Evolutionary conservation across 2,113 vertebrate species (phyloP).

Genomic region (Cettia cetti): DNA sequence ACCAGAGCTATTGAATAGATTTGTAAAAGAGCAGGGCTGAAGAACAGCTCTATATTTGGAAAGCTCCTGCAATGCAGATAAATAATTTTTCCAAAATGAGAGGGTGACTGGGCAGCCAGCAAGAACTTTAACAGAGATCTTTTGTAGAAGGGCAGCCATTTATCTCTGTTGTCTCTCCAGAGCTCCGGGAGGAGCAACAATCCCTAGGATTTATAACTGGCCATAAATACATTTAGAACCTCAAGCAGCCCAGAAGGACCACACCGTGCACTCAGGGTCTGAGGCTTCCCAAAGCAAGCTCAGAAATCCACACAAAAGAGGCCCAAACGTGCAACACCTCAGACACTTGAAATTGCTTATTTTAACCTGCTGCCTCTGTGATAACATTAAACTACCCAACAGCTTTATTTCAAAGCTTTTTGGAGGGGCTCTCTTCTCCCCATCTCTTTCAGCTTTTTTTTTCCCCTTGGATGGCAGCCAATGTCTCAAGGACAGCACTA

Average conservation of each 20-base stretch:
- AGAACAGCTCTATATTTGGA: background rate
- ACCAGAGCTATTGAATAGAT: background rate
- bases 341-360: background rate
- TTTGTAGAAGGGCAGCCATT: background rate
- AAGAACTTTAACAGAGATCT: background rate
- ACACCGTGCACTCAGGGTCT: background rate
- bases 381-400: background rate
- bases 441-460: background rate
- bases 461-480: conserved; percentile 31
- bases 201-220: background rate
- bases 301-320: background rate
- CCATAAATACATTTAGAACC: background rate
- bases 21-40: background rate
- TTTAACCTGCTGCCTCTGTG: background rate
- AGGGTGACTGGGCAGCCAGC: background rate
- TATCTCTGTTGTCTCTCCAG: background rate
- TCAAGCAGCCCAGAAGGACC: background rate
- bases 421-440: background rate
- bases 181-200: background rate
- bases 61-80: background rate
- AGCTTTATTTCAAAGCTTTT: conserved; percentile 38
- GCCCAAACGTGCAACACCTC: background rate
- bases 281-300: background rate
- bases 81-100: background rate
- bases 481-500: conserved; percentile 44